Percentiles rank a stretch among this genome's conserved stretches.
These are phyloP conservation scores for Ondatra zibethicus DNA, from an alignment of 2,113 vertebrate species.

Conservation along the genomic window DNA sequence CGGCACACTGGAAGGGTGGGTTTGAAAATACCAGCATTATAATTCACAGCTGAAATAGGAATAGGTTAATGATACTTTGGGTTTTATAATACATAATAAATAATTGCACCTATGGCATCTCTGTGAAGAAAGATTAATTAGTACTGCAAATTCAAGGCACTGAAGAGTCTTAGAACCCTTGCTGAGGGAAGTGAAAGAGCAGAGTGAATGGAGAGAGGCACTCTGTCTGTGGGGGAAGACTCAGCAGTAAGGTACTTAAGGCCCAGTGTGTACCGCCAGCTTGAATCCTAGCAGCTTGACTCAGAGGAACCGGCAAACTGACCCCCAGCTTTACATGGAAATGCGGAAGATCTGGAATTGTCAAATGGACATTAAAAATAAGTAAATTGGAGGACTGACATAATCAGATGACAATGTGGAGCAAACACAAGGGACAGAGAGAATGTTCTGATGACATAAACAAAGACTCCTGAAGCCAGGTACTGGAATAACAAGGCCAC, in stretches of 20 bases:
- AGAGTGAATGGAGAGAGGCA: background rate
- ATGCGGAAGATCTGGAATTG: background rate
- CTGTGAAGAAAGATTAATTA: background rate
- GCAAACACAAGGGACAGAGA: background rate
- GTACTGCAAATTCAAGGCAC: background rate
- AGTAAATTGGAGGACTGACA: background rate
- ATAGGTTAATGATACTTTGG: background rate
- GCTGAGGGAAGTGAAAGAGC: background rate
- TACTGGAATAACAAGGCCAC: background rate
- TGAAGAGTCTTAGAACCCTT: constrained; percentile 6
- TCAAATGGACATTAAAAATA: background rate
- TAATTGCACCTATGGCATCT: background rate
- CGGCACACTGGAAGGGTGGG: constrained; percentile 64
- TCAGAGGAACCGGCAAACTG: background rate
- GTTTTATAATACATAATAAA: constrained; percentile 40
- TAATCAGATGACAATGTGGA: background rate
- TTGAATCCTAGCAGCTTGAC: background rate
- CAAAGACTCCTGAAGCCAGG: background rate
- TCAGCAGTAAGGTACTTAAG: background rate
- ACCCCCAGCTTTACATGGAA: background rate
- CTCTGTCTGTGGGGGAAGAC: background rate
- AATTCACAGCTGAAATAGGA: constrained; percentile 32
- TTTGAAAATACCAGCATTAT: constrained; percentile 45
- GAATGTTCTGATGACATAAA: background rate
- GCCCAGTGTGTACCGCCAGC: no score